Percentiles rank a stretch among this genome's conserved stretches.
phyloP scores from a whole-genome alignment of 2,888 invertebrate genomes.

The Phortica magna region DNA sequence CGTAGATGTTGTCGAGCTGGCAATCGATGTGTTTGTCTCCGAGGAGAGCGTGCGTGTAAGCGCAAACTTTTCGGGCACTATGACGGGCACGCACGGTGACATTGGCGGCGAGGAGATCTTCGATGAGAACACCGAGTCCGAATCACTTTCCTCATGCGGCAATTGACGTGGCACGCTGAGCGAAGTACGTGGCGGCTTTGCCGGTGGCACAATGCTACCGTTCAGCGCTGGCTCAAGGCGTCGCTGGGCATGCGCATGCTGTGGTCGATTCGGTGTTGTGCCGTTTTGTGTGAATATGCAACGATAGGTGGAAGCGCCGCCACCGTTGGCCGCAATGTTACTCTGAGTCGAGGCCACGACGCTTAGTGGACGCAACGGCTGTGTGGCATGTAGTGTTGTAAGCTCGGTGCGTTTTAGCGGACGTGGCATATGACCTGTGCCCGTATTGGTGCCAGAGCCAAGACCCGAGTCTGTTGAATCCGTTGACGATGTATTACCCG shows the following conservation, averaged over 20 bases:
- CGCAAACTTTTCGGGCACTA: slow-evolving; percentile 80
- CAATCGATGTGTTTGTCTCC: slow-evolving; percentile 85
- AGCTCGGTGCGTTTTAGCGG: background rate
- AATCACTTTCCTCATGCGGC: slow-evolving; percentile 80
- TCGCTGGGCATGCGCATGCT: slow-evolving; percentile 52
- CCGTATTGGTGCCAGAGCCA: slow-evolving; percentile 44
- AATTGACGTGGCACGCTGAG: slow-evolving; percentile 64
- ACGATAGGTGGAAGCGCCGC: slow-evolving; percentile 58
- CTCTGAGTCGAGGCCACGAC: slow-evolving; percentile 54
- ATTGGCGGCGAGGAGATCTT: slow-evolving; percentile 88
- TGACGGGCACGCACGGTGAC: slow-evolving; percentile 81
- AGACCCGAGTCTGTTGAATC: slow-evolving; percentile 72
- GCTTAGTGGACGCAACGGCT: slow-evolving; percentile 57
- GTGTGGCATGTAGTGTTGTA: slow-evolving; percentile 13
- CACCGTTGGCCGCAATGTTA: slow-evolving; percentile 59
- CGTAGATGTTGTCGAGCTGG: slow-evolving; percentile 85
- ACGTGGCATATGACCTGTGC: slow-evolving; percentile 14
- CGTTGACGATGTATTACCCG: slow-evolving; percentile 71
- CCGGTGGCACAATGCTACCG: slow-evolving; percentile 66
- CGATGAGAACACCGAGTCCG: slow-evolving; percentile 92
- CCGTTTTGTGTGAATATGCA: slow-evolving; percentile 57
- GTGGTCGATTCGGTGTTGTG: slow-evolving; percentile 41
- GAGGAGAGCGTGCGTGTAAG: slow-evolving; percentile 85
- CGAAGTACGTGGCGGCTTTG: slow-evolving; percentile 76
- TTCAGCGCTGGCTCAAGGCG: slow-evolving; percentile 60